phyloP scores from a whole-genome alignment of 2,113 vertebrate genomes.

The Brachionichthys hirsutus region DNA sequence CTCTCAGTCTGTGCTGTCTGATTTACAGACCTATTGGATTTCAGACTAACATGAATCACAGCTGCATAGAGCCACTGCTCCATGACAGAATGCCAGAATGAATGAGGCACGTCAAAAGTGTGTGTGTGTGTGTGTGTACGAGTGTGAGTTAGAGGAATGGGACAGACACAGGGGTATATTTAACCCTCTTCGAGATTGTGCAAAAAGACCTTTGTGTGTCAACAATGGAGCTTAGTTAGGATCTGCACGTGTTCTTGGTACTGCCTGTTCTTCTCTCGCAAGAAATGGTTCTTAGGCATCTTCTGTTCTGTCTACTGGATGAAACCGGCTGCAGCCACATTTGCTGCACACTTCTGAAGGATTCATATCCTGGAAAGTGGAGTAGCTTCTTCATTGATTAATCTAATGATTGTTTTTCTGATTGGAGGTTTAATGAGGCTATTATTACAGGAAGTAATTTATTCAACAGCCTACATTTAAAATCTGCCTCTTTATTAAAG shows the following conservation, averaged over 20 bases:
- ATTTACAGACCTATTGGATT: constrained; percentile 75
- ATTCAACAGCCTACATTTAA: too few species aligned
- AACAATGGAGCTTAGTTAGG: constrained; percentile 39
- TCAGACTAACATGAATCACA: constrained; percentile 74
- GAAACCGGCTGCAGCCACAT: constrained; percentile 13
- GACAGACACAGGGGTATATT: constrained; percentile 19
- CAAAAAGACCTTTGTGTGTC: constrained; percentile 35
- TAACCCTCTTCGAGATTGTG: constrained; percentile 36
- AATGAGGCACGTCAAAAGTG: constrained; percentile 48
- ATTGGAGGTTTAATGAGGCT: too few species aligned
- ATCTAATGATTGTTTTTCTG: too few species aligned
- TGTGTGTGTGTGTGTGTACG: constrained; percentile 27
- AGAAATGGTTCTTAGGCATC: constrained; percentile 8
- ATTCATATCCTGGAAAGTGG: neutral
- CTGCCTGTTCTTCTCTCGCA: constrained; percentile 25
- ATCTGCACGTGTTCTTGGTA: constrained; percentile 10
- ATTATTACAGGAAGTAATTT: too few species aligned
- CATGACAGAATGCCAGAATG: constrained; percentile 64
- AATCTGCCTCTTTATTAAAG: too few species aligned
- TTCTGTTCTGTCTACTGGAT: constrained; percentile 12
- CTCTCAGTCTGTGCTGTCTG: constrained; percentile 56
- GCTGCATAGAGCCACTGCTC: constrained; percentile 55
- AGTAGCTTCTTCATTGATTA: too few species aligned
- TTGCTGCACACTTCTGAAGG: neutral
- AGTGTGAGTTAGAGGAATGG: constrained; percentile 22